These are phyloP conservation scores for Muricea muricata DNA, from an alignment of 92 coral and sea anemone genomes.

Conservation along the genomic window DNA sequence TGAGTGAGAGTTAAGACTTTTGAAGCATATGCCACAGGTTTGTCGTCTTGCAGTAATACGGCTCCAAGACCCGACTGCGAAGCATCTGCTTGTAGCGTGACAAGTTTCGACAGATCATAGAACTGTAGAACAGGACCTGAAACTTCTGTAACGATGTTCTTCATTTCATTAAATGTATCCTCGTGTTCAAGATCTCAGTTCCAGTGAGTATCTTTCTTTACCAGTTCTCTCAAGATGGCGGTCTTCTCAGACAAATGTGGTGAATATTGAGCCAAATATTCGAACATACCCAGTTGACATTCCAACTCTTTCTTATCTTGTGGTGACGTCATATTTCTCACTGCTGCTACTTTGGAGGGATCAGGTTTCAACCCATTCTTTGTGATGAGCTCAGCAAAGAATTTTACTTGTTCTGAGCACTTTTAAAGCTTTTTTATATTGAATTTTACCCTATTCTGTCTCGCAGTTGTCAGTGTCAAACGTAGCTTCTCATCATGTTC, in stretches of 20 bases:
- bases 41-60: neutral
- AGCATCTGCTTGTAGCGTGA: neutral
- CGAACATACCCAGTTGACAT: neutral
- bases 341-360: conserved; percentile 8
- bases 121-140: neutral
- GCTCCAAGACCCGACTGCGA: neutral
- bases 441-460: neutral
- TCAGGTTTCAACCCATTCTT: neutral
- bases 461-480: neutral
- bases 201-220: neutral
- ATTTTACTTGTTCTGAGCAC: neutral
- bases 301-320: neutral
- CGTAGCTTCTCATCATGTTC: conserved; percentile 32
- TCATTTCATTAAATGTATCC: neutral
- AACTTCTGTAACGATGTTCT: neutral
- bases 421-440: neutral
- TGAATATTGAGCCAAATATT: neutral
- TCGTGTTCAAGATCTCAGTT: conserved; percentile 13
- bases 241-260: conserved; percentile 21
- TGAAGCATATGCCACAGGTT: conserved; percentile 45
- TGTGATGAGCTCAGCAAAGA: neutral
- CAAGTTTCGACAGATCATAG: neutral
- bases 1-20: conserved; percentile 46
- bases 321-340: neutral
- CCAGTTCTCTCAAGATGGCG: neutral